A percentile compares a stretch with the other conserved stretches of the same genome.
phyloP scores from a whole-genome alignment of 2,113 vertebrate genomes.

The Pterocles orientalis region DNA sequence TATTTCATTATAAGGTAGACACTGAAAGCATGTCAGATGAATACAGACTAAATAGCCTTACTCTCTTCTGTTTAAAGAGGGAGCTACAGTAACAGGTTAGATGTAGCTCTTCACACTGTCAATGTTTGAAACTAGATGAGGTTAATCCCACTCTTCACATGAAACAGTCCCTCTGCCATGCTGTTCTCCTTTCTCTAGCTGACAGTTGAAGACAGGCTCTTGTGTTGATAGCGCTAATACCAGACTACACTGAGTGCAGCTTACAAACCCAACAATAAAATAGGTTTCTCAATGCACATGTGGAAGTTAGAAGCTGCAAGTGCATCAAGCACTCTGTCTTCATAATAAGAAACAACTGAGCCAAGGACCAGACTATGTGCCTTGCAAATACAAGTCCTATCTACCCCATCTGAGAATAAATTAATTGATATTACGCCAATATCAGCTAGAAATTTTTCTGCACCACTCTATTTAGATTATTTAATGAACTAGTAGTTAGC shows the following conservation, averaged over 20 bases:
- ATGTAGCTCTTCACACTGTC: background rate
- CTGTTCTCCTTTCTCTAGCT: background rate
- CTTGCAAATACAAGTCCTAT: background rate
- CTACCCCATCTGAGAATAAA: background rate
- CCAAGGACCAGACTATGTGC: fast-evolving
- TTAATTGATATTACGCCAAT: background rate
- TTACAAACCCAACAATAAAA: background rate
- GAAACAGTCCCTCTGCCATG: background rate
- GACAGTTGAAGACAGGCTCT: background rate
- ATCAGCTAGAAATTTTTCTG: background rate
- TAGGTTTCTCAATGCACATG: background rate
- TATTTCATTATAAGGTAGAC: background rate
- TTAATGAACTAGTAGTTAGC: background rate
- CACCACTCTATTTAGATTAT: background rate
- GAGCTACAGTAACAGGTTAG: background rate
- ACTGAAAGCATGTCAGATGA: background rate
- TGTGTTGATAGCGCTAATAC: background rate
- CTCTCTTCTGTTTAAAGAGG: background rate
- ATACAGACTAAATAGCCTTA: background rate
- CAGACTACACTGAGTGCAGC: background rate
- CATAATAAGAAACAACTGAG: background rate
- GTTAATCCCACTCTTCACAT: background rate
- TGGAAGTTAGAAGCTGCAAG: background rate
- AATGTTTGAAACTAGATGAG: background rate
- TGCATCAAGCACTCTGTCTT: background rate